These are phyloP conservation scores for Hephaestus fuliginosus DNA, from an alignment of 2,797 vertebrate genomes.

Conservation along the genomic window DNA sequence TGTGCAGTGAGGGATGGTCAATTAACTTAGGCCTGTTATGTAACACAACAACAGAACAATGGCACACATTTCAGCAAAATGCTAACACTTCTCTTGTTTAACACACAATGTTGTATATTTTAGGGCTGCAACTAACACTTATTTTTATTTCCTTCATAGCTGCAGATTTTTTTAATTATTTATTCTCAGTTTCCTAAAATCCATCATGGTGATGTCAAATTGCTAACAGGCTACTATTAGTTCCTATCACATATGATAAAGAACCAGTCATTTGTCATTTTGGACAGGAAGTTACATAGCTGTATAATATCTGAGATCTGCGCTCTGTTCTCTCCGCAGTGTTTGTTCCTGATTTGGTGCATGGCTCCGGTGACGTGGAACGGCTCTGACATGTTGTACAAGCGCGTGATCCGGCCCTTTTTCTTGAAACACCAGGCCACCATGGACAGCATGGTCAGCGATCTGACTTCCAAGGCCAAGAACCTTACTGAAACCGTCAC, in stretches of 20 bases:
- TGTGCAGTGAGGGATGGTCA: background rate
- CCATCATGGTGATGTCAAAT: background rate
- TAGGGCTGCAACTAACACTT: background rate
- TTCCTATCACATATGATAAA: background rate
- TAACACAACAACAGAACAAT: background rate
- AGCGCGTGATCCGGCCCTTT: constrained; percentile 87
- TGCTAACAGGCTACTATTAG: background rate
- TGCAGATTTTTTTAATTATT: background rate
- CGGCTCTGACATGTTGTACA: constrained; percentile 91
- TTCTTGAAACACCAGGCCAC: constrained; percentile 91
- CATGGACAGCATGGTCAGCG: constrained; percentile 88
- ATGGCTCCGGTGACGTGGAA: constrained; percentile 95
- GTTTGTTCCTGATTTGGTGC: constrained; percentile 96
- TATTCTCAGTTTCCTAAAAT: background rate
- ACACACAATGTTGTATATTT: background rate
- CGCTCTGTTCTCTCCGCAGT: constrained; percentile 80
- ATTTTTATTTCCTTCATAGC: background rate
- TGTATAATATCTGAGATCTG: background rate
- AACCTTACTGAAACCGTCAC: constrained; percentile 82
- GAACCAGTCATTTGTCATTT: background rate
- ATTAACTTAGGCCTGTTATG: background rate
- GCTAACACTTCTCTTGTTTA: background rate
- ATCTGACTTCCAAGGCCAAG: constrained; percentile 87
- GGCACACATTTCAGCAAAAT: background rate
- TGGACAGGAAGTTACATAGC: background rate